Evolutionary conservation across 1,140 invertebrate species (phyloP).

Genomic region (Nomia melanderi): DNA sequence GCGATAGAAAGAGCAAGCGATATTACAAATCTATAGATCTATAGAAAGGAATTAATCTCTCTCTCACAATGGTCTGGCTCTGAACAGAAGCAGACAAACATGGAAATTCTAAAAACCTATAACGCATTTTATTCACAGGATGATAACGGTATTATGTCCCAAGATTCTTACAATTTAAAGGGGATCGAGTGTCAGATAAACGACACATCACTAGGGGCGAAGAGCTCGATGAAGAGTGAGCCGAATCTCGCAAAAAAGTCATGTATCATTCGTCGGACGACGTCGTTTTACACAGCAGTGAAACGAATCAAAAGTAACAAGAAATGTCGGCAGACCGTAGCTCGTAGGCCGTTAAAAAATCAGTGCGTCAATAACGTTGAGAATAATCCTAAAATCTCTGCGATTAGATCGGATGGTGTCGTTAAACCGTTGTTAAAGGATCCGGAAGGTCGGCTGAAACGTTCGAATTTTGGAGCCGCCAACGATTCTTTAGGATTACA

Average conservation of each 20-base stretch:
- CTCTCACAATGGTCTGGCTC: conserved; percentile 19
- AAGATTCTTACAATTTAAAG: conserved; percentile 54
- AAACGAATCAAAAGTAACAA: conserved; percentile 68
- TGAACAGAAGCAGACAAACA: background rate
- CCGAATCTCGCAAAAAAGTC: conserved; percentile 57
- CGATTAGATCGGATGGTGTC: conserved; percentile 51
- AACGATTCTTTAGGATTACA: conserved; percentile 6
- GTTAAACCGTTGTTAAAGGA: conserved; percentile 40
- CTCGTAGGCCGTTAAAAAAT: conserved; percentile 66
- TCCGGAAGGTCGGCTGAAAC: conserved; percentile 23
- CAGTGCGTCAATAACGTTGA: conserved; percentile 60
- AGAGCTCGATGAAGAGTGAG: conserved; percentile 58
- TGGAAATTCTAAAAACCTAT: background rate
- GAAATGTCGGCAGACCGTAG: conserved; percentile 62
- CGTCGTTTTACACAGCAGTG: conserved; percentile 63
- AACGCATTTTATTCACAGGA: conserved; percentile 62
- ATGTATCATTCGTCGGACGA: conserved; percentile 61
- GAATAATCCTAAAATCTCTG: conserved; percentile 55
- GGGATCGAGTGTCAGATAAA: conserved; percentile 56
- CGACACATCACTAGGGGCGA: conserved; percentile 44
- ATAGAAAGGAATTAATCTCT: conserved; percentile 32
- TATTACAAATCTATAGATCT: background rate
- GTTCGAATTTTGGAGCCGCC: background rate
- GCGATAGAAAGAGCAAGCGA: background rate
- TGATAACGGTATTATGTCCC: conserved; percentile 40